phyloP scores from a whole-genome alignment of 2,888 invertebrate genomes.

The Orthonychiurus folsomi region DNA sequence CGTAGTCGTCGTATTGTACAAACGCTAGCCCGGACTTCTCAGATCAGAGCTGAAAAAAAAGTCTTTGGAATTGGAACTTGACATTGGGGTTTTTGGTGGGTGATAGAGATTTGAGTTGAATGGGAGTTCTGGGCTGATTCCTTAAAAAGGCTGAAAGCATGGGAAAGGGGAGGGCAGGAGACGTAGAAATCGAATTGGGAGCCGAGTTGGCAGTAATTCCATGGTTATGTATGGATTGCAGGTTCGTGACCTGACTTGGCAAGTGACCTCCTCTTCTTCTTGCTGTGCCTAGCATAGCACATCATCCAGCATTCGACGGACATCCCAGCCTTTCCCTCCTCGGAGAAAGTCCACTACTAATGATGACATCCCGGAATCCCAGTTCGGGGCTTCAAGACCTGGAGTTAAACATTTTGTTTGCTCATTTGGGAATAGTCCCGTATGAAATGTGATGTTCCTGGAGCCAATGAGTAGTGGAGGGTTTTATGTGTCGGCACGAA shows the following conservation, averaged over 20 bases:
- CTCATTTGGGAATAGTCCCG: background rate
- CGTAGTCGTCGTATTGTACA: too few species aligned
- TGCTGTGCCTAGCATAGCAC: too few species aligned
- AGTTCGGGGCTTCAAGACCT: too few species aligned
- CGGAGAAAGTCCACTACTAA: background rate
- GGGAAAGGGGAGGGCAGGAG: background rate
- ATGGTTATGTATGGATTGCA: constrained; percentile 1
- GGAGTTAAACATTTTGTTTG: background rate
- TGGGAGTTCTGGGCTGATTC: too few species aligned
- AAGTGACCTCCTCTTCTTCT: background rate
- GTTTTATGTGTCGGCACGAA: too few species aligned
- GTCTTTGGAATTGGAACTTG: too few species aligned
- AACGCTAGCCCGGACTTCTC: too few species aligned
- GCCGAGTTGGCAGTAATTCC: background rate
- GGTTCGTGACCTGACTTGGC: background rate
- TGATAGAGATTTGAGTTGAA: background rate
- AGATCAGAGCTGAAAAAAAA: too few species aligned
- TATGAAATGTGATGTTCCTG: background rate
- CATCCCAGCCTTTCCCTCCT: background rate
- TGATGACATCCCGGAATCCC: background rate
- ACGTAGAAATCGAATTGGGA: background rate
- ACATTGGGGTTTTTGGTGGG: background rate
- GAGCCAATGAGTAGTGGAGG: too few species aligned
- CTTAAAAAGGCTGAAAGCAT: background rate
- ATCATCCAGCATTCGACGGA: too few species aligned